phyloP scores from a whole-genome alignment of 2,797 vertebrate species.

The Tangara arthus region DNA sequence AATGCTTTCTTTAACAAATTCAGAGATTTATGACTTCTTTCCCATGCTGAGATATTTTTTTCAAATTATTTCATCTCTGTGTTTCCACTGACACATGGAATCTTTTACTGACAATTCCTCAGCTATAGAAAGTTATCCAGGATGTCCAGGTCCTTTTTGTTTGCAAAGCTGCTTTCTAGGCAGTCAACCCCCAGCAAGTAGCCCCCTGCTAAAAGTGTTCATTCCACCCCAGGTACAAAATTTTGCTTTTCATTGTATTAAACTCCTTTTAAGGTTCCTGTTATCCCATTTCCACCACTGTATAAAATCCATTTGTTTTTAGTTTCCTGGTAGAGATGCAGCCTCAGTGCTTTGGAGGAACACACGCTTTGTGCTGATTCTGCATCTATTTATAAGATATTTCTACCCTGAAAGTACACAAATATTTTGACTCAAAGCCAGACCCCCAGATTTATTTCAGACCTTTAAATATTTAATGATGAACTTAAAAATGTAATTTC shows the following conservation, averaged over 20 bases:
- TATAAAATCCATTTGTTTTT: neutral
- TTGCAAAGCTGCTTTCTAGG: neutral
- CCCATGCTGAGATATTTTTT: neutral
- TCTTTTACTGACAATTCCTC: neutral
- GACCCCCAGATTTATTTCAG: neutral
- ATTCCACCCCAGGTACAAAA: neutral
- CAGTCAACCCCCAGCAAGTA: neutral
- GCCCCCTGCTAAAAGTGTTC: neutral
- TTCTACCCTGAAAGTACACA: neutral
- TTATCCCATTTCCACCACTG: neutral
- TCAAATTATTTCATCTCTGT: neutral
- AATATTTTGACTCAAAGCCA: neutral
- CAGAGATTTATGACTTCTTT: neutral
- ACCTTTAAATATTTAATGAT: neutral
- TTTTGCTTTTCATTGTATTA: neutral
- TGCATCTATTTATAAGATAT: neutral
- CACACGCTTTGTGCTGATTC: accelerated
- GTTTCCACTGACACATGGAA: neutral
- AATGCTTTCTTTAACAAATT: neutral
- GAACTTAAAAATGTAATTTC: neutral
- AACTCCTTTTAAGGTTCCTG: neutral
- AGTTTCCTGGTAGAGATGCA: neutral
- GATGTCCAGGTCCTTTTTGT: neutral
- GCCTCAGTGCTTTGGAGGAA: neutral
- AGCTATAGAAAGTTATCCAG: neutral